Conservation (phyloP, 2,113 vertebrate genomes). For the Poeciliopsis prolifica region DNA sequence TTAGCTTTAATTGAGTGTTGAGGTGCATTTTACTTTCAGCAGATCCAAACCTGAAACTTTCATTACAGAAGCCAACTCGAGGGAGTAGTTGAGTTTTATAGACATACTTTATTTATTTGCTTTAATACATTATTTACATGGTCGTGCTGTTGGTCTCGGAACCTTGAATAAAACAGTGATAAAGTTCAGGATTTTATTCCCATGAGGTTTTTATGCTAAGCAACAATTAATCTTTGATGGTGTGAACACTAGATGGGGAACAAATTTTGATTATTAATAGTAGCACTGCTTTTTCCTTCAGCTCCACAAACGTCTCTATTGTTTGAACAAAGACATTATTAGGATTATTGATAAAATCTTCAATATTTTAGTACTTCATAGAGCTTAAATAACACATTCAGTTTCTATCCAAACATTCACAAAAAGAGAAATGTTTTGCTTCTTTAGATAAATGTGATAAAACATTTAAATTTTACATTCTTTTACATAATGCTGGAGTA, state of each 20-base stretch:
- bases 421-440: slow-evolving; percentile 17
- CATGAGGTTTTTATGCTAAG: slow-evolving; percentile 17
- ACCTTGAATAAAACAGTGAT: slow-evolving; percentile 7
- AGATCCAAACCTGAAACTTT: slow-evolving; percentile 33
- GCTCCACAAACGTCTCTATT: neutral
- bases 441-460: neutral
- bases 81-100: slow-evolving; percentile 31
- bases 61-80: slow-evolving; percentile 30
- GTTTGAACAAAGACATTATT: neutral
- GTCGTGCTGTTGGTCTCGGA: slow-evolving; percentile 5
- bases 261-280: neutral
- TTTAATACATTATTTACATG: slow-evolving; percentile 50
- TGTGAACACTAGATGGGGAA: neutral
- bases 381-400: neutral
- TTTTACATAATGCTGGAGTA: neutral
- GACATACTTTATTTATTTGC: slow-evolving; percentile 28
- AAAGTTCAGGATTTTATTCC: slow-evolving; percentile 1
- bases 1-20: slow-evolving; percentile 18
- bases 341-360: too few species aligned
- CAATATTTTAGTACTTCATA: neutral
- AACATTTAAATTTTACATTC: neutral
- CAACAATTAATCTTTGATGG: slow-evolving; percentile 7
- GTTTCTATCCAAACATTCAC: neutral
- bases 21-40: slow-evolving; percentile 19
- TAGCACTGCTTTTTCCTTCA: neutral